Percentiles rank a stretch among this genome's conserved stretches.
These are phyloP conservation scores for Sanderia malayensis DNA, from an alignment of 30 jellyfish, hydroid and myxozoan genomes.

Conservation along the genomic window DNA sequence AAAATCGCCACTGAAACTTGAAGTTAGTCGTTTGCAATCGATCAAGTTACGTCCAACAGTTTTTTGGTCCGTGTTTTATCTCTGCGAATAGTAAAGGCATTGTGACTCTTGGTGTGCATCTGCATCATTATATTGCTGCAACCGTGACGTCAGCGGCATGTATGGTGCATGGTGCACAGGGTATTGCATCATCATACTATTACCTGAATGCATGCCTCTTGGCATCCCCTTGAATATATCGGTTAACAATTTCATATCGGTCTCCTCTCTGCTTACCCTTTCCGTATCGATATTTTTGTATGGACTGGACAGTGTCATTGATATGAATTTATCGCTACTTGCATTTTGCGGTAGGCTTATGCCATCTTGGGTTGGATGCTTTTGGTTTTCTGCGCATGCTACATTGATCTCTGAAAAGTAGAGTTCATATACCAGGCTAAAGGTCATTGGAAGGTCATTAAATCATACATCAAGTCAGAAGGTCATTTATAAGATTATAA, in stretches of 20 bases:
- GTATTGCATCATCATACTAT: not conserved
- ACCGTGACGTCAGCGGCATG: not conserved
- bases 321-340: not conserved
- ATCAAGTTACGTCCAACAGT: too few species aligned
- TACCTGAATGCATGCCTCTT: not conserved
- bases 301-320: not conserved
- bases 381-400: not conserved
- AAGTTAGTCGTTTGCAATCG: too few species aligned
- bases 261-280: not conserved
- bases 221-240: not conserved
- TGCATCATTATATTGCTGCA: slow-evolving; percentile 4
- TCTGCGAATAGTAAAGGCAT: not conserved
- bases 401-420: not conserved
- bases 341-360: too few species aligned
- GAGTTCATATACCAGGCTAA: not conserved
- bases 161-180: not conserved
- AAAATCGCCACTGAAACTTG: too few species aligned
- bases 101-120: not conserved
- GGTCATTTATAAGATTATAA: not conserved
- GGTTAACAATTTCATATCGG: not conserved
- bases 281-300: not conserved
- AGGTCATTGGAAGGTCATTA: not conserved
- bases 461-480: not conserved
- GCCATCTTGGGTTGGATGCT: not conserved
- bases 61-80: too few species aligned